Percentiles rank a stretch among this genome's conserved stretches.
Conservation (phyloP, 2,113 vertebrate genomes). For the Macroglossus sobrinus region DNA sequence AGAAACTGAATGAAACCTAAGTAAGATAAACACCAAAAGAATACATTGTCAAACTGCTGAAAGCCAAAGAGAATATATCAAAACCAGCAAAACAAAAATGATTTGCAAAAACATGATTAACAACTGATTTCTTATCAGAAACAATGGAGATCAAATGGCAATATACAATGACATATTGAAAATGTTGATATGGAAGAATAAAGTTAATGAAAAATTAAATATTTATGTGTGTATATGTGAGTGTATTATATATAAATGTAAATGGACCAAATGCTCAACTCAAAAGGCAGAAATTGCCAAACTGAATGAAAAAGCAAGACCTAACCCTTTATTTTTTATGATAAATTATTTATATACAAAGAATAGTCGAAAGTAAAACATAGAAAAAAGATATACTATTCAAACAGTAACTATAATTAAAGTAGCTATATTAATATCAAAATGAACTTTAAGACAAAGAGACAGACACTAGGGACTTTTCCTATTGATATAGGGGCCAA, state of each 20-base stretch:
- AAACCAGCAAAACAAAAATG: background rate
- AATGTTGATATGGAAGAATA: background rate
- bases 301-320: background rate
- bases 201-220: background rate
- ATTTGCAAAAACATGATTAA: background rate
- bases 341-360: background rate
- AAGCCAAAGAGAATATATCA: background rate
- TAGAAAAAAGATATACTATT: background rate
- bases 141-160: background rate
- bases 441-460: background rate
- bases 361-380: background rate
- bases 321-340: background rate
- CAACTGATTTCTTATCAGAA: background rate
- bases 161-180: background rate
- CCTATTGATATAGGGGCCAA: background rate
- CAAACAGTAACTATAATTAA: background rate
- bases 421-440: background rate
- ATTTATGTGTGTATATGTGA: background rate
- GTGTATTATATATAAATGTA: background rate
- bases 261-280: background rate
- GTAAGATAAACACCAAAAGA: background rate
- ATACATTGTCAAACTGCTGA: background rate
- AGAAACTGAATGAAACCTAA: background rate
- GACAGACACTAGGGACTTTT: background rate
- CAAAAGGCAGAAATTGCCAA: background rate